Base-by-base conservation (phyloP, 2,888 invertebrate species). In the Bugulina stolonifera region DNA sequence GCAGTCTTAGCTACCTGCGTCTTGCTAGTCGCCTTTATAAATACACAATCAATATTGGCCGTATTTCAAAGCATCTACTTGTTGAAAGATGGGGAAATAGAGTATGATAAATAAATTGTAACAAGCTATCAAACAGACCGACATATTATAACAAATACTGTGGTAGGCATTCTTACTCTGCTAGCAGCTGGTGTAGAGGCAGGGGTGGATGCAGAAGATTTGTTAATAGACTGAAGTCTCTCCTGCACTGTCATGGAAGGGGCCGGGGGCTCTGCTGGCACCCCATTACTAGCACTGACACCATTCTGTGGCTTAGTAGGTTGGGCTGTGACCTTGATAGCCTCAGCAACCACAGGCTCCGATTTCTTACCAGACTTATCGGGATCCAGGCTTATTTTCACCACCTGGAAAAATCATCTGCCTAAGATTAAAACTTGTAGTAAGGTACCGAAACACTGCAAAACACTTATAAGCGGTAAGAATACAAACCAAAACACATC, bases 341-440 rank as follows among this genome's bases (percentile, higher is more conserved):
- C 27, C 29, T 29, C 32, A 32, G 34, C 34, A 14, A 2, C 34
- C 14, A 64, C 64, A 32, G 64, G 25, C 3, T 27, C 64, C 34
- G 64, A 64, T 34, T 64, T 64, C 32, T 64, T 27, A 25, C 64
- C 64, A 29, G 72, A 52, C 71, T 73, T 70, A 1, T 69, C 52
- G 18, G 69, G 54, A 23, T 73, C 52, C 32, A 72, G 43, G 10
- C 69, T 64, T 32, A 73, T 52, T 52, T 71, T 34, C n/a, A 25
- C 35, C 23, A 73, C 18, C 73, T 73, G 35, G 10, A 43, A 70
- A 27, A 71, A n/a, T n/a, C n/a, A n/a, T n/a, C n/a, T n/a, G n/a
- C n/a, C n/a, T n/a, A n/a, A n/a, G n/a, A n/a, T n/a, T n/a, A n/a
- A n/a, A n/a, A n/a, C n/a, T n/a, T n/a, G n/a, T n/a, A n/a, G n/a